These are phyloP conservation scores for Dendrolimus houi DNA, from an alignment of 2,888 invertebrate genomes.

Conservation along the genomic window DNA sequence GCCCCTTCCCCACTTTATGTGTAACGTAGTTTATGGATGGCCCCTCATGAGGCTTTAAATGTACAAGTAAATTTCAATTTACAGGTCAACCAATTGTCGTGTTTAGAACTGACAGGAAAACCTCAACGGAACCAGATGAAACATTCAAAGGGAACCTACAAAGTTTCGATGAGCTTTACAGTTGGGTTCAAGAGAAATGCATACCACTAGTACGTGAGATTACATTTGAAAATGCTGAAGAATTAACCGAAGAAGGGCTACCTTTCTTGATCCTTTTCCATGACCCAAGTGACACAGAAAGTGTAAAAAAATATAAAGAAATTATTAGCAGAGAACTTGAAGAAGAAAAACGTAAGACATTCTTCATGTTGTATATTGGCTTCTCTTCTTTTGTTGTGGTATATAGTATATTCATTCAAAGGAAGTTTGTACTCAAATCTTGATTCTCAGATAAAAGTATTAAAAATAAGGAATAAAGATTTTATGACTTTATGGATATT, in stretches of 20 bases:
- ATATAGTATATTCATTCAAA: too few species aligned
- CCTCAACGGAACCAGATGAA: slow-evolving; percentile 89
- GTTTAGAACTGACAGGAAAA: slow-evolving; percentile 87
- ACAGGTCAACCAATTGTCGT: slow-evolving; percentile 87
- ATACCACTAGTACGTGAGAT: slow-evolving; percentile 98
- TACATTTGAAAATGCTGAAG: slow-evolving; percentile 99
- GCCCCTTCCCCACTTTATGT: too few species aligned
- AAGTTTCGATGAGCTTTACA: slow-evolving; percentile 89
- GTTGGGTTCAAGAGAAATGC: slow-evolving; percentile 95
- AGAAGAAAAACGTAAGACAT: slow-evolving; percentile 91
- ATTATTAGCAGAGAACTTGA: slow-evolving; percentile 85
- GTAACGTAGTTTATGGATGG: too few species aligned
- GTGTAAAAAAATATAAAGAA: slow-evolving; percentile 90
- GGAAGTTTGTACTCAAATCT: too few species aligned
- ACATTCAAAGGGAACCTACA: slow-evolving; percentile 85
- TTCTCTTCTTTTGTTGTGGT: too few species aligned
- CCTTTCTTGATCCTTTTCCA: slow-evolving; percentile 99
- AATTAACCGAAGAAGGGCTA: slow-evolving; percentile 97
- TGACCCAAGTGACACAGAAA: slow-evolving; percentile 85
- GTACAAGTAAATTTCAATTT: background rate
- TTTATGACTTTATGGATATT: too few species aligned
- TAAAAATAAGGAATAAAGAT: too few species aligned
- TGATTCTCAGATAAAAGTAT: too few species aligned
- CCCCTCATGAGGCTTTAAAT: too few species aligned
- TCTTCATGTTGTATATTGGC: background rate